Conservation (phyloP, 2,888 invertebrate genomes). For the Neuroscelio doddi region DNA sequence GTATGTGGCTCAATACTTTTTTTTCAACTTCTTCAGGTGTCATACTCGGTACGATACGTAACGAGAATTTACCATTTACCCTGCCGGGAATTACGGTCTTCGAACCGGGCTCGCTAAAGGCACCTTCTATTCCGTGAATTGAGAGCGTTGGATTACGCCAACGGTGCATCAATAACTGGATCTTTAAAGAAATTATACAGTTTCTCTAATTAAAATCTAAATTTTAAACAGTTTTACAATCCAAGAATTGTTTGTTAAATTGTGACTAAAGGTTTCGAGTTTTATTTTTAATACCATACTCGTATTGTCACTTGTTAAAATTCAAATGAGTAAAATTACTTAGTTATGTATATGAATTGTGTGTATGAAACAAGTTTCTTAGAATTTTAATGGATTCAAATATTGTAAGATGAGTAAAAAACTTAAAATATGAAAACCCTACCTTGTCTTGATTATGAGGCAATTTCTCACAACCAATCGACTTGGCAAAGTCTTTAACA, state of each 20-base stretch:
- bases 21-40: conserved; percentile 87
- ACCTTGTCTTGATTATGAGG: conserved; percentile 85
- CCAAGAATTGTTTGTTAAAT: no score
- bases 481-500: conserved; percentile 81
- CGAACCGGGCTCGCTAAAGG: conserved; percentile 92
- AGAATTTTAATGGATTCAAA: no score
- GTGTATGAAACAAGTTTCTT: no score
- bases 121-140: conserved; percentile 96
- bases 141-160: conserved; percentile 97
- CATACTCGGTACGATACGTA: conserved; percentile 97
- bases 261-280: no score
- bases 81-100: conserved; percentile 96
- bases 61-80: conserved; percentile 97
- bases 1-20: conserved; percentile 84
- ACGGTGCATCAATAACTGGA: conserved; percentile 90
- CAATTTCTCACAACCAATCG: conserved; percentile 81
- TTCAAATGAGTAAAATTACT: no score
- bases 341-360: no score
- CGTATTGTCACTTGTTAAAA: no score
- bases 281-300: no score
- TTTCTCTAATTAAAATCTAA: conserved; percentile 13
- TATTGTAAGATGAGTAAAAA: no score
- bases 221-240: neutral
- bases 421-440: conserved; percentile 10
- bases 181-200: conserved; percentile 59